Conservation (phyloP, 2,888 invertebrate species). For the Cataglyphis albicans region DNA sequence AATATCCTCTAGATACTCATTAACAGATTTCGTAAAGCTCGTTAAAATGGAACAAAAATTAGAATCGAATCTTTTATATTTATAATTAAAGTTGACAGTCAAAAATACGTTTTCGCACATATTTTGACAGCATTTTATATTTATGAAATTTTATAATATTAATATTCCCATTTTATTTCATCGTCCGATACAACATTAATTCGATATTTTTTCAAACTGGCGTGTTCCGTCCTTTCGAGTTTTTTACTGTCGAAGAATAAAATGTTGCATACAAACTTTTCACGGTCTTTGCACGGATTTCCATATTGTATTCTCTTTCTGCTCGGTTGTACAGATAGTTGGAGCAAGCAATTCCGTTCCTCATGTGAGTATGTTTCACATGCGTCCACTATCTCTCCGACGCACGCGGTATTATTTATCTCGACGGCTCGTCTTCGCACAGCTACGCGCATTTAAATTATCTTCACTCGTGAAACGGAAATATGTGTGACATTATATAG, state of each 20-base stretch:
- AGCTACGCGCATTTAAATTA: conserved; percentile 39
- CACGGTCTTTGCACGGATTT: conserved; percentile 13
- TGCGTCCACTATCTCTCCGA: neutral
- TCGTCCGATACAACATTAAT: conserved; percentile 3
- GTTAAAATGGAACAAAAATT: neutral
- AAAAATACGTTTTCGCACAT: conserved; percentile 5
- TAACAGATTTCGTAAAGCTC: conserved; percentile 69
- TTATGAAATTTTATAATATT: conserved; percentile 26
- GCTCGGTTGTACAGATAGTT: conserved; percentile 38
- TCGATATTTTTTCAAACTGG: conserved; percentile 49
- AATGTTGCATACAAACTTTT: conserved; percentile 55
- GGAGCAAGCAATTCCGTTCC: conserved; percentile 36
- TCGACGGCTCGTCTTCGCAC: conserved; percentile 9
- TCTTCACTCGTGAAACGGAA: conserved; percentile 18
- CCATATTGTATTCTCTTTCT: conserved; percentile 36
- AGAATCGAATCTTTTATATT: conserved; percentile 10
- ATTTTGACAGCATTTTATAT: conserved; percentile 12
- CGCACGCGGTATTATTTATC: conserved; percentile 31
- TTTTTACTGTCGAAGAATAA: conserved; percentile 38
- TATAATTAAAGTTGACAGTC: neutral
- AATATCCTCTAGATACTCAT: conserved; percentile 53
- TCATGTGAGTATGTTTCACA: conserved; percentile 3
- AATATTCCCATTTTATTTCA: neutral
- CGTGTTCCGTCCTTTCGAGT: conserved; percentile 41
- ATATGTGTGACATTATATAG: neutral